Evolutionary conservation across 2,797 vertebrate genomes (phyloP).

Genomic region (Sitta carolinensis): DNA sequence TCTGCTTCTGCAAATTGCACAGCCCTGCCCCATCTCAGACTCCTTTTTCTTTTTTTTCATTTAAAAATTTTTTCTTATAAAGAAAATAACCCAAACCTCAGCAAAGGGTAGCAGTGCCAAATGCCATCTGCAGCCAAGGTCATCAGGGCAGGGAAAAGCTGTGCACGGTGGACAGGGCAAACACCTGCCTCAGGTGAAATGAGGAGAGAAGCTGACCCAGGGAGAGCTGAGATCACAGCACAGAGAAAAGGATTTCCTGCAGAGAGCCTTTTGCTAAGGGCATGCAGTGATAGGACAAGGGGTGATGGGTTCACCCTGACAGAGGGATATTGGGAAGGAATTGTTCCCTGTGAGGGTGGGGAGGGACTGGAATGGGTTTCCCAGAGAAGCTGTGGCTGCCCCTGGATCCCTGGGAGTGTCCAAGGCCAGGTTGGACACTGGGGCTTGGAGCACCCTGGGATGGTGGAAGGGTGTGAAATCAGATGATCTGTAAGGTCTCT

Average conservation of each 20-base stretch:
- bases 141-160: not conserved
- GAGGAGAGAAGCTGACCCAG: not conserved
- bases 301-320: not conserved
- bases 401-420: not conserved
- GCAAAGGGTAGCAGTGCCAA: not conserved
- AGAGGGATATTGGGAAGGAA: not conserved
- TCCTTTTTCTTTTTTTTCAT: rapidly evolving
- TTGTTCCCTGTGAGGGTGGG: not conserved
- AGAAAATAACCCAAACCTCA: not conserved
- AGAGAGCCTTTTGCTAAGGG: not conserved
- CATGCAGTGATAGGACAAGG: too few relatives aligned
- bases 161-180: rapidly evolving
- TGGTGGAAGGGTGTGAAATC: rapidly evolving
- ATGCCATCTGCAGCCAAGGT: not conserved
- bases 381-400: not conserved
- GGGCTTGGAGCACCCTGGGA: not conserved
- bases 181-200: rapidly evolving
- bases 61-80: not conserved
- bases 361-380: not conserved
- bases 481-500: not conserved
- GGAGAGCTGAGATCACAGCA: not conserved
- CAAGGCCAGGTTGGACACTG: rapidly evolving
- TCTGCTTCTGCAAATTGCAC: not conserved
- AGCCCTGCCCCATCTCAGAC: not conserved
- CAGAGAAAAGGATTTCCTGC: not conserved